Evolutionary conservation across 2,888 invertebrate genomes (phyloP), one percentile per base, ranked within the genome.

Genomic region (Drosophila acutilabella): DNA sequence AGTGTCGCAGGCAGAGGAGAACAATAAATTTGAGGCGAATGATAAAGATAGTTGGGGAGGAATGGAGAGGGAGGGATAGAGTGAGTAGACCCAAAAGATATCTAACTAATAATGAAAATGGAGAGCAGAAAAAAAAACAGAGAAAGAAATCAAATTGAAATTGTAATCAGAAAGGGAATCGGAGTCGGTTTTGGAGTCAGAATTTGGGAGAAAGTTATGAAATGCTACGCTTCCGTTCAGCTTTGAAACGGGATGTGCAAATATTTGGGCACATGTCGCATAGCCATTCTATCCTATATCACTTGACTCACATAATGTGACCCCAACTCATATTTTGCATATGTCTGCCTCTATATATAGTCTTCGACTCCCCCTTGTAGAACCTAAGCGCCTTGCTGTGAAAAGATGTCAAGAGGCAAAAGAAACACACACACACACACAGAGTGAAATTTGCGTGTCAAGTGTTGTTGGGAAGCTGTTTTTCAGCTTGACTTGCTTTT

Each of bases 401-500:
- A 67, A 74, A 74, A 66, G 65, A 77, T 69, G 71, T 75, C 71
- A 66, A 64, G 74, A 44, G 54, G 23, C 33, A 38, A 59, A 70
- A 52, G 72, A 69, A 68, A 72, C 30, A 30, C 8, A 8, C 7
- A 73, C 75, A 74, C 26, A 30, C 30, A 76, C 75, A 74, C 53
- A 68, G 36, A 36, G 8, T 4, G 23, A 71, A 71, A 73, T 81
- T 71, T 83, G 26, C 67, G 75, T 81, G 85, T 85, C 81, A 85
- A 86, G 80, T 80, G 78, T 76, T 81, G 78, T 70, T 73, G 70
- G 70, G 71, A 82, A 81, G 79, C 76, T 78, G 71, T 78, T 84
- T 86, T 85, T 87, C 87, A 75, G 86, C 87, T 85, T 85, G 87
- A 87, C 83, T 86, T 87, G 78, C 66, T 83, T 87, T 80, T 76